Evolutionary conservation across 1,140 invertebrate genomes (phyloP).

Genomic region (Vollenhovia emeryi): DNA sequence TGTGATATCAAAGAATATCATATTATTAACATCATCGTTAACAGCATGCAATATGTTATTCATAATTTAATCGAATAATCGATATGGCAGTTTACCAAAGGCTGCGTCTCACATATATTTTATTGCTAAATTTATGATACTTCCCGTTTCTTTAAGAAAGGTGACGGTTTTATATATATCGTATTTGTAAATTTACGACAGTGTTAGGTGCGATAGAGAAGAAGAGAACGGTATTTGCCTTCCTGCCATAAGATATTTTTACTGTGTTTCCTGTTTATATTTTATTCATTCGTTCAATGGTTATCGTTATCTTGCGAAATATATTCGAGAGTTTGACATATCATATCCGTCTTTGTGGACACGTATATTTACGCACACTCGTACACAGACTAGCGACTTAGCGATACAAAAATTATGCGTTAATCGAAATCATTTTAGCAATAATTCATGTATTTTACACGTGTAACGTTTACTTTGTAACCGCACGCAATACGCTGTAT

Average conservation of each 20-base stretch:
- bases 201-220: not conserved
- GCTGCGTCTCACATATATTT: constrained; percentile 34
- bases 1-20: constrained; percentile 34
- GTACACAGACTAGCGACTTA: not conserved
- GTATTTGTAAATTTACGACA: constrained; percentile 16
- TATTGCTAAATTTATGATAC: constrained; percentile 34
- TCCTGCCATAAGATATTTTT: not conserved
- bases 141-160: not conserved
- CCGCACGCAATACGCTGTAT: constrained; percentile 15
- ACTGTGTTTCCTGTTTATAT: constrained; percentile 13
- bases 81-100: constrained; percentile 27
- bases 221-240: not conserved
- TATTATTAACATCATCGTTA: constrained; percentile 22
- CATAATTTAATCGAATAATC: constrained; percentile 30
- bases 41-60: not conserved
- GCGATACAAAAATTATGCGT: not conserved
- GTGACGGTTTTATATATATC: not conserved
- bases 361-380: too few species aligned
- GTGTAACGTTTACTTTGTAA: constrained; percentile 17
- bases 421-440: constrained; percentile 11
- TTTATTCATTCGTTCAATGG: not conserved
- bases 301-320: not conserved
- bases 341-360: not conserved
- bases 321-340: not conserved
- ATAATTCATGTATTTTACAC: constrained; percentile 7